phyloP scores from a whole-genome alignment of 2,797 vertebrate species.

The Naso thynnoides region DNA sequence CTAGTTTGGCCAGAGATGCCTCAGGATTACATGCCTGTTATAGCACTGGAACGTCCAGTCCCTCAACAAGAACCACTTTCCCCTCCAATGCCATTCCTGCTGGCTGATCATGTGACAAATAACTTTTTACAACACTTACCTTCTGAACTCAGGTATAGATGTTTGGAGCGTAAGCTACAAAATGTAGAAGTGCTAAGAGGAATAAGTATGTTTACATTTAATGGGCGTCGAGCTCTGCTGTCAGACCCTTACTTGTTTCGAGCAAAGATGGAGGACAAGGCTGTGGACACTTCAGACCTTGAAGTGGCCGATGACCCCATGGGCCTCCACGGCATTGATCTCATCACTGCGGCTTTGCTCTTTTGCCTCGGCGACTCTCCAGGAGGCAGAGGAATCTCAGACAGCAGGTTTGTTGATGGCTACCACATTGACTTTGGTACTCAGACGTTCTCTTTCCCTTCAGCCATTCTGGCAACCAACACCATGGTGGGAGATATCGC shows the following conservation, averaged over 20 bases:
- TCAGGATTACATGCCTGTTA: conserved; percentile 82
- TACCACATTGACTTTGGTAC: conserved; percentile 97
- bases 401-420: conserved; percentile 94
- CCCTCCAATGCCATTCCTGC: conserved; percentile 78
- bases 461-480: conserved; percentile 96
- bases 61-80: conserved; percentile 77
- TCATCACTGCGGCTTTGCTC: conserved; percentile 97
- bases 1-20: conserved; percentile 78
- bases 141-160: conserved; percentile 85
- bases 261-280: conserved; percentile 95
- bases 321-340: conserved; percentile 97
- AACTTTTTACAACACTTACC: conserved; percentile 87
- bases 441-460: conserved; percentile 98
- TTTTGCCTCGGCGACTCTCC: conserved; percentile 98
- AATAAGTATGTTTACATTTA: conserved; percentile 89
- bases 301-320: conserved; percentile 95
- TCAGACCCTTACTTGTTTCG: conserved; percentile 90
- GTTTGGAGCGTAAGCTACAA: conserved; percentile 89
- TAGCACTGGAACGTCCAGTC: conserved; percentile 79
- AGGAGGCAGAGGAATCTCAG: conserved; percentile 95
- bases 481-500: conserved; percentile 99
- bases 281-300: conserved; percentile 97
- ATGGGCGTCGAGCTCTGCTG: conserved; percentile 88
- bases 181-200: conserved; percentile 89
- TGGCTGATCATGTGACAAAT: conserved; percentile 86